Evolutionary conservation across 2,888 invertebrate genomes (phyloP).

Genomic region (Megalurothrips usitatus): DNA sequence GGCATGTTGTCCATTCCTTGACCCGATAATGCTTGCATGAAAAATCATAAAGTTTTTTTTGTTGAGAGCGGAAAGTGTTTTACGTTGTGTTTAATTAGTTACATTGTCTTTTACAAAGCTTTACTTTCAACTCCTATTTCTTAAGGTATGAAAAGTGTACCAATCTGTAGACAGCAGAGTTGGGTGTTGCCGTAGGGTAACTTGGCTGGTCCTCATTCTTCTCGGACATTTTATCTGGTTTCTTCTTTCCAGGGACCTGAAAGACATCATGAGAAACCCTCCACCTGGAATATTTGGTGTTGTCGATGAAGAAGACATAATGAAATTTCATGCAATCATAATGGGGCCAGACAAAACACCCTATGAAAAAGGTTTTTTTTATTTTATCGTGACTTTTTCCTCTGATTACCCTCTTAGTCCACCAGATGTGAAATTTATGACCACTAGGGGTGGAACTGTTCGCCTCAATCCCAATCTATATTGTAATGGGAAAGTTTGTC

Average conservation of each 20-base stretch:
- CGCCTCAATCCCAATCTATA: conserved; percentile 61
- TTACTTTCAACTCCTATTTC: too few relatives aligned
- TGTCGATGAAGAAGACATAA: conserved; percentile 52
- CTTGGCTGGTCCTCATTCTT: too few relatives aligned
- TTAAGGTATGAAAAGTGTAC: too few relatives aligned
- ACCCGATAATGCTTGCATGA: too few relatives aligned
- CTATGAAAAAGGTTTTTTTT: too few relatives aligned
- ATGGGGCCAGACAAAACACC: conserved; percentile 58
- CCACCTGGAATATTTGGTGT: conserved; percentile 55
- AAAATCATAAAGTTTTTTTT: too few relatives aligned
- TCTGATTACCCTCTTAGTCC: conserved; percentile 55
- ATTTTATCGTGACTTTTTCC: conserved; percentile 52
- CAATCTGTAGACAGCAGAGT: too few relatives aligned
- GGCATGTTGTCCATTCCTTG: too few relatives aligned
- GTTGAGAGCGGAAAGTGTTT: too few relatives aligned
- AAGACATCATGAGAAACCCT: conserved; percentile 53
- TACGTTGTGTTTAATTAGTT: too few relatives aligned
- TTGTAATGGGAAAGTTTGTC: conserved; percentile 57
- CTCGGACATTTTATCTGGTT: too few relatives aligned
- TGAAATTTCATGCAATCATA: conserved; percentile 54
- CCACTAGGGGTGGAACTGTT: conserved; percentile 56
- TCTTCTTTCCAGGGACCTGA: conserved; percentile 49
- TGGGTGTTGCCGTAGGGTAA: too few relatives aligned
- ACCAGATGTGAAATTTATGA: conserved; percentile 56
- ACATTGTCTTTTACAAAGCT: not conserved